These are phyloP conservation scores for Epinotia ramella DNA, from an alignment of 2,888 invertebrate genomes.

Conservation along the genomic window DNA sequence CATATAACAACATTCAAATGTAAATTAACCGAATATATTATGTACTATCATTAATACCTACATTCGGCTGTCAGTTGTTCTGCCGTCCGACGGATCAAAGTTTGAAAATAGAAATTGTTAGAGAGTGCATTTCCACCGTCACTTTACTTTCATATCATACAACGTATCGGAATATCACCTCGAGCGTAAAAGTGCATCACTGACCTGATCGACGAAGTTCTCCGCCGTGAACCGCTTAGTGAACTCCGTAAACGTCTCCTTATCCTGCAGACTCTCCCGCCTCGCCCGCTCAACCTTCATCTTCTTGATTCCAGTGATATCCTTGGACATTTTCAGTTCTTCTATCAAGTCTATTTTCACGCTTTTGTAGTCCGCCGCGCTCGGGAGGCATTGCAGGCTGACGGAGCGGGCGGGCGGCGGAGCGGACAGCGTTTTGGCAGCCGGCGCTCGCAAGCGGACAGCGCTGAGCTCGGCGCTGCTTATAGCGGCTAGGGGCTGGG, in stretches of 20 bases:
- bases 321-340: constrained; percentile 96
- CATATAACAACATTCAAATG: background rate
- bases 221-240: constrained; percentile 93
- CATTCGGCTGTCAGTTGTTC: constrained; percentile 11
- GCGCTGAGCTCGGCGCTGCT: constrained; percentile 95
- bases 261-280: constrained; percentile 92
- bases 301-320: constrained; percentile 97
- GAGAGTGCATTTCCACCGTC: constrained; percentile 17
- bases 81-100: constrained; percentile 14
- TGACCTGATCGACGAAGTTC: constrained; percentile 96
- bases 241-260: constrained; percentile 93
- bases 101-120: constrained; percentile 23
- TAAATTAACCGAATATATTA: background rate
- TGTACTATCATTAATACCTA: constrained; percentile 1
- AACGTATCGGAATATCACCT: constrained; percentile 24
- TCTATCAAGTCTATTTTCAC: constrained; percentile 95
- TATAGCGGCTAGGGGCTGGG: constrained; percentile 94
- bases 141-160: constrained; percentile 22
- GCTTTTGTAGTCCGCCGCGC: constrained; percentile 87
- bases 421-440: constrained; percentile 94
- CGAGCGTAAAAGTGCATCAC: constrained; percentile 57
- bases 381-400: constrained; percentile 90
- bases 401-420: constrained; percentile 88
- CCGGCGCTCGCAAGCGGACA: constrained; percentile 91
- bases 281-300: constrained; percentile 95